These are phyloP conservation scores for Pipistrellus kuhlii DNA, from an alignment of 2,797 vertebrate genomes.

Conservation along the genomic window DNA sequence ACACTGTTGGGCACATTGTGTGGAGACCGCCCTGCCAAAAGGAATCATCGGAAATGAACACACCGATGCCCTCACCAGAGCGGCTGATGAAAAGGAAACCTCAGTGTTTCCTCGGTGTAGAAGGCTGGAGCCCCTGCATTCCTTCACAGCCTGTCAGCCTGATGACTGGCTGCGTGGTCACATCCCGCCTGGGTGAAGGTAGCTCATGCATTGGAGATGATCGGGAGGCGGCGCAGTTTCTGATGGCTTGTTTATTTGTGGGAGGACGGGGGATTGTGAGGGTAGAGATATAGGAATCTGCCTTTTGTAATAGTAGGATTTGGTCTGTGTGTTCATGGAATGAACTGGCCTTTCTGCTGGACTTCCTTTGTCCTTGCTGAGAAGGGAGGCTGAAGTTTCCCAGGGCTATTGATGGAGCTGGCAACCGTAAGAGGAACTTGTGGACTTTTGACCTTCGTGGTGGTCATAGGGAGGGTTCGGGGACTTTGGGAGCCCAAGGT, in stretches of 20 bases:
- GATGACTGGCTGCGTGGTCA: neutral
- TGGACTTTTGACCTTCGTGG: slow-evolving; percentile 55
- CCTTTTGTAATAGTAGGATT: slow-evolving; percentile 35
- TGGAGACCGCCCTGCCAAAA: neutral
- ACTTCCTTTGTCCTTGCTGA: slow-evolving; percentile 66
- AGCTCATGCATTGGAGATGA: neutral
- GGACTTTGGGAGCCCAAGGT: neutral
- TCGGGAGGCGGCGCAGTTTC: neutral
- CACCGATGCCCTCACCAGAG: neutral
- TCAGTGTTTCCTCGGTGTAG: neutral
- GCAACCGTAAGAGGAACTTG: slow-evolving; percentile 21
- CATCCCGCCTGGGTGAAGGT: neutral
- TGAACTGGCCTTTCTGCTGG: slow-evolving; percentile 3
- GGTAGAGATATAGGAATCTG: neutral
- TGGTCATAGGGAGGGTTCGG: neutral
- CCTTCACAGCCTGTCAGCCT: neutral
- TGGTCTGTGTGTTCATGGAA: slow-evolving; percentile 18
- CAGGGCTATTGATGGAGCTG: slow-evolving; percentile 23
- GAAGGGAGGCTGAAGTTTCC: slow-evolving; percentile 53
- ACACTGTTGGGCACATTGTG: neutral
- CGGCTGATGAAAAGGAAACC: neutral
- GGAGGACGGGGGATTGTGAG: neutral
- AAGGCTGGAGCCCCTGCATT: neutral
- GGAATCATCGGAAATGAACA: neutral
- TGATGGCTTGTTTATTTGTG: neutral